Conservation (phyloP, 2,113 vertebrate species). For the Castor canadensis region DNA sequence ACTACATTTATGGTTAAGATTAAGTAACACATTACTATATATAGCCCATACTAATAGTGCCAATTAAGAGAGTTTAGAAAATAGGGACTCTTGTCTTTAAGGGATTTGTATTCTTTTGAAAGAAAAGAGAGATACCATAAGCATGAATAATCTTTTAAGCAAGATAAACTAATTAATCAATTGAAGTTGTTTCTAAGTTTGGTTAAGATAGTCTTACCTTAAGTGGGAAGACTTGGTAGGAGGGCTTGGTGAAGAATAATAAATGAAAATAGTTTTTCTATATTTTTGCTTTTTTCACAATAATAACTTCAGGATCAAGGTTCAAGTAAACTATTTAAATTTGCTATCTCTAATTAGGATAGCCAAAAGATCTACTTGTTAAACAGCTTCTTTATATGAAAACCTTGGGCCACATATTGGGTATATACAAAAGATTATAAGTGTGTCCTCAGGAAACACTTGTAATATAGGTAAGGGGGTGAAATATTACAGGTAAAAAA, state of each 20-base stretch:
- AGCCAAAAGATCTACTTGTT: neutral
- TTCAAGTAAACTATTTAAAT: constrained; percentile 47
- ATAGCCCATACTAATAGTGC: neutral
- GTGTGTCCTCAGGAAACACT: constrained; percentile 7
- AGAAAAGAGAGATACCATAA: neutral
- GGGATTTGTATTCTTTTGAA: constrained; percentile 1
- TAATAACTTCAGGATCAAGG: neutral
- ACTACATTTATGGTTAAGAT: neutral
- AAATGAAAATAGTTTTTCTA: constrained; percentile 35
- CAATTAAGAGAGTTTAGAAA: neutral
- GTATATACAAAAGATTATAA: neutral
- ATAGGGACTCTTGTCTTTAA: neutral
- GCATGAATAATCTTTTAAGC: constrained; percentile 27
- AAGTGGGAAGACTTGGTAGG: neutral
- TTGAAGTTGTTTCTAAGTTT: constrained; percentile 10
- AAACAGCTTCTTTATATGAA: constrained; percentile 36
- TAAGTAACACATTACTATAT: neutral
- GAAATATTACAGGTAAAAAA: neutral
- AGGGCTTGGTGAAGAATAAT: too few species aligned
- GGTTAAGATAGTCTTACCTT: constrained; percentile 9
- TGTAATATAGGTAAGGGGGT: neutral
- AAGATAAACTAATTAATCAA: constrained; percentile 12
- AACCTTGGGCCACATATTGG: neutral
- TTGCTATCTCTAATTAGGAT: constrained; percentile 10
- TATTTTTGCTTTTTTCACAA: constrained; percentile 37